These are phyloP conservation scores for Percina caprodes DNA, from an alignment of 2,113 vertebrate species.

Conservation along the genomic window DNA sequence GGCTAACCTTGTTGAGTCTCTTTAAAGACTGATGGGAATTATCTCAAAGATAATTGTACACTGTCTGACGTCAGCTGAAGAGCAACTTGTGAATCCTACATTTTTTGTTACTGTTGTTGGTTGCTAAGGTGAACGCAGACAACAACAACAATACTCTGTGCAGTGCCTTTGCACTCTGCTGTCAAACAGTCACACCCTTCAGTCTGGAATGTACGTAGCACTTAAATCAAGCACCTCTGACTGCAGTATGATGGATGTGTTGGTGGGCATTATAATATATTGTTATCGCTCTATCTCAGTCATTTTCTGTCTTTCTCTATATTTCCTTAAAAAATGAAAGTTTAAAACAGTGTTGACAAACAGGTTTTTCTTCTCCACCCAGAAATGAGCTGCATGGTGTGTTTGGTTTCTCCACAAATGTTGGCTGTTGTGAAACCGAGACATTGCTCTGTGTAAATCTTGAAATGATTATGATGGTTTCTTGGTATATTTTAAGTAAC, in stretches of 20 bases:
- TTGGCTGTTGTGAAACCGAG: slow-evolving; percentile 13
- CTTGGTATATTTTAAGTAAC: not conserved
- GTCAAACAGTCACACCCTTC: slow-evolving; percentile 42
- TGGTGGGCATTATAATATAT: not conserved
- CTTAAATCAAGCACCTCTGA: slow-evolving; percentile 15
- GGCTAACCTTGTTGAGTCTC: not conserved
- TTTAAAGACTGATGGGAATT: not conserved
- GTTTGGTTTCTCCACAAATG: not conserved
- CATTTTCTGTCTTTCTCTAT: not conserved
- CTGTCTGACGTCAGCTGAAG: slow-evolving; percentile 10
- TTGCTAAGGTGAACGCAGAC: slow-evolving; percentile 2
- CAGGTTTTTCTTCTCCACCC: not conserved
- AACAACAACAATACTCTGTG: slow-evolving; percentile 5
- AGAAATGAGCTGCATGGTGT: slow-evolving; percentile 4
- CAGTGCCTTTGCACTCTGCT: not conserved
- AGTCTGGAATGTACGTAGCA: slow-evolving; percentile 44
- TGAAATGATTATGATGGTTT: slow-evolving; percentile 33
- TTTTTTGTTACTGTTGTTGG: not conserved
- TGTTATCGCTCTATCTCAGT: not conserved
- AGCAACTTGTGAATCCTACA: not conserved
- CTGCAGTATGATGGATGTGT: not conserved
- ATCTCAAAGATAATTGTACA: not conserved
- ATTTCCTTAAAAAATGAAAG: not conserved
- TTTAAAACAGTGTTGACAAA: not conserved
- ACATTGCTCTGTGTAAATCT: not conserved